These are phyloP conservation scores for Plebejus melissa DNA, from an alignment of 2,888 invertebrate genomes.

Conservation along the genomic window DNA sequence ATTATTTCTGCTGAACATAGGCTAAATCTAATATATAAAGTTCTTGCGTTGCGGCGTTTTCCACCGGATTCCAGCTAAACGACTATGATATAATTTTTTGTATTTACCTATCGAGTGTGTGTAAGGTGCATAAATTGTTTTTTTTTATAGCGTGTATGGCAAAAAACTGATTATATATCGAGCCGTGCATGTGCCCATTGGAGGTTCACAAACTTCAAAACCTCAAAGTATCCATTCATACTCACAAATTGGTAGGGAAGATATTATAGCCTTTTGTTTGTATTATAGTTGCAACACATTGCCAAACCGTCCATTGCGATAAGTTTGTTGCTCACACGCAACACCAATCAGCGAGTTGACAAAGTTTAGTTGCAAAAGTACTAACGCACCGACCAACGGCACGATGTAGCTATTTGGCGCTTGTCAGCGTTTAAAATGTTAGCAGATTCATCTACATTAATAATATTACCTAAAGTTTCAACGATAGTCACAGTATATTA, in stretches of 20 bases:
- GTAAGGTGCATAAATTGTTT: too few relatives aligned
- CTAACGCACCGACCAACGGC: neutral
- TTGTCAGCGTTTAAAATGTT: neutral
- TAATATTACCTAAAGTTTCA: too few relatives aligned
- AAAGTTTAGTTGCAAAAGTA: constrained; percentile 17
- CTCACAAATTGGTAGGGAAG: neutral
- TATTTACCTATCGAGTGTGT: too few relatives aligned
- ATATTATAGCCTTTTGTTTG: constrained; percentile 4
- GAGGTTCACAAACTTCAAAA: neutral
- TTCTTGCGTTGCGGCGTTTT: too few relatives aligned
- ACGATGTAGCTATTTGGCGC: neutral
- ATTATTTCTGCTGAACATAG: too few relatives aligned
- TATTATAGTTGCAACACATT: neutral
- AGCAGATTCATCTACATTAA: neutral
- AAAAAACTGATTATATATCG: too few relatives aligned
- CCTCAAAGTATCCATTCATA: neutral
- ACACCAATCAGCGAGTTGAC: constrained; percentile 4
- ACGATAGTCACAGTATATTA: too few relatives aligned
- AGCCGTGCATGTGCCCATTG: neutral
- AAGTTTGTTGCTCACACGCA: neutral
- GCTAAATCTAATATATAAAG: too few relatives aligned
- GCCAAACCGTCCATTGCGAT: constrained; percentile 10
- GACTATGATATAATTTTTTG: too few relatives aligned
- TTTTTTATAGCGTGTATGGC: too few relatives aligned
- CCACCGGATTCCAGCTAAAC: too few relatives aligned